Evolutionary conservation across 1,140 invertebrate species (phyloP), one percentile per base, ranked within the genome.

Genomic region (Lordiphosa clarofinis): DNA sequence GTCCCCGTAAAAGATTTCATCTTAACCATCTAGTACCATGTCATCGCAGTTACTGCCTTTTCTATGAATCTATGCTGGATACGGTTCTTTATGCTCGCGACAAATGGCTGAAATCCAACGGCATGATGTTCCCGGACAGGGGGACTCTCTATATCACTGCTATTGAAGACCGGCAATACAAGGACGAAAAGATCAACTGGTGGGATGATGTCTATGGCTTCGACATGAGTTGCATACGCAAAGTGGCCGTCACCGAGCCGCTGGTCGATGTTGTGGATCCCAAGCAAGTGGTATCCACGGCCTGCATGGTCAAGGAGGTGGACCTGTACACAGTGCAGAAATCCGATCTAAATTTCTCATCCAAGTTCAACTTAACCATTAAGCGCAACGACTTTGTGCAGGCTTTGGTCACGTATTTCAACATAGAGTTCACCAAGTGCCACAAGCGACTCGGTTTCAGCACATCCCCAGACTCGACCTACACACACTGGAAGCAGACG

Each of bases 191-290:
- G 89, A 99, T 99, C 61, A 99, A 99, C 90, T 99, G 98, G 98
- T 99, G 99, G 99, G 97, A 99, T 76, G 97, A 98, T 92, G 99
- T 99, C 0, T 99, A 99, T 88, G 99, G 99, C 36, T 99, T 99
- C 89, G 96, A 99, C 88, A 99, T 99, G 99, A 98, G 96, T 82
- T 97, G 96, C 63, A 99, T 99, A 86, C 92, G 98, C 36, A 96
- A 99, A 89, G 96, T 99, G 31, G 99, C 99, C 4, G 98, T 99
- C 56, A 96, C 95, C 43, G 99, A 99, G 89, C 99, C 99, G 0
- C 90, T 99, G 1, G 98, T 99, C 0, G 99, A 99, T 91, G 96
- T 99, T 43, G 99, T 99, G 3, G 98, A 99, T 91, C 95, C 96
- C 1, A 99, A 99, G 88, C 97, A 98, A 91, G 94, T 98, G 37